Percentiles rank a stretch among this genome's conserved stretches.
Evolutionary conservation across 2,888 invertebrate species (phyloP).

Genomic region (Lasioglossum vierecki): DNA sequence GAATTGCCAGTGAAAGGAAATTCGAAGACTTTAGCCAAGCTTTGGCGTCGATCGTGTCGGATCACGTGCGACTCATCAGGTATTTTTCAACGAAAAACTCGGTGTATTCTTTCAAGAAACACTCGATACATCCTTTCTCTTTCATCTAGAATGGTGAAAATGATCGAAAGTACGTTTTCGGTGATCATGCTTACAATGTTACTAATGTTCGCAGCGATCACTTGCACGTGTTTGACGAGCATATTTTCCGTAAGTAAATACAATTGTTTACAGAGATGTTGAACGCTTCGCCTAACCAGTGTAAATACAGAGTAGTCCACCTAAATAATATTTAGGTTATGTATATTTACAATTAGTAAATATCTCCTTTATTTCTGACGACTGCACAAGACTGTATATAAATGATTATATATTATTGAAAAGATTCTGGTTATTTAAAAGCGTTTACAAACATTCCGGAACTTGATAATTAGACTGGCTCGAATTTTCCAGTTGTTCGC

Average conservation of each 20-base stretch:
- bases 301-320: too few species aligned
- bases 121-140: not conserved
- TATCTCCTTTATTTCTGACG: too few species aligned
- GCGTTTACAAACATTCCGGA: not conserved
- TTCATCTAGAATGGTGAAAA: not conserved
- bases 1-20: not conserved
- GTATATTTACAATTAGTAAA: too few species aligned
- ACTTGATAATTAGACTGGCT: not conserved
- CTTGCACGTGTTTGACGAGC: not conserved
- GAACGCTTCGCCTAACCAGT: too few species aligned
- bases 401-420: too few species aligned
- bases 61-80: slow-evolving; percentile 49
- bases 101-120: not conserved
- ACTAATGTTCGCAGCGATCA: not conserved
- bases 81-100: not conserved
- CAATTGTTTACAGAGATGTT: not conserved
- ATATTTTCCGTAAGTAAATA: slow-evolving; percentile 41
- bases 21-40: not conserved
- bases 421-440: too few species aligned
- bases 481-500: slow-evolving; percentile 20
- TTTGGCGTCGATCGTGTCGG: slow-evolving; percentile 17
- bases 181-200: not conserved
- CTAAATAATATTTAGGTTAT: too few species aligned
- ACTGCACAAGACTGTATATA: too few species aligned
- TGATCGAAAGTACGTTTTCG: not conserved